Evolutionary conservation across 1,140 invertebrate species (phyloP), one percentile per base, ranked within the genome.

Genomic region (Magallana ariakensis): DNA sequence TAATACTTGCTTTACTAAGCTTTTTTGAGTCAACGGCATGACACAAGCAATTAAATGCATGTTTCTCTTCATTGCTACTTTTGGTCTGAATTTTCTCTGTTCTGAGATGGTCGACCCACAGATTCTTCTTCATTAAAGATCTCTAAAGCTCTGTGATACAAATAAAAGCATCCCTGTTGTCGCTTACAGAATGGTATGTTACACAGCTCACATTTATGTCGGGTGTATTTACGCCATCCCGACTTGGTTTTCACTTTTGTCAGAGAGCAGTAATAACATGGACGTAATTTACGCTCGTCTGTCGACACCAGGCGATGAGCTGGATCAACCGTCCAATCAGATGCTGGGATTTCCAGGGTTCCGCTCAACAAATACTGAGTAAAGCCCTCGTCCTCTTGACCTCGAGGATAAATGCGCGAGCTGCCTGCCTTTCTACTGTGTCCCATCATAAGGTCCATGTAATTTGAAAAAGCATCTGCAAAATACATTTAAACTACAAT

Each of bases 181-280:
- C 55, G 57, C 55, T 84, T 84, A 84, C 82, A 84, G 15, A 84
- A 56, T 9, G 82, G 82, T 19, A 84, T 60, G 58, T 84, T 60
- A 16, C 82, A 84, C 22, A 60, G 15, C 10, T 84, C 57, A 84
- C 82, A 84, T 26, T 60, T 84, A 26, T 57, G 55, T 33, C 82
- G 57, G 4, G 82, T 84, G 26, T 57, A 84, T 19, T 58, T 60
- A 22, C 82, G 57, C 82, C 82, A 84, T 6, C 82, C 82, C 2
- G 82, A 84, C 26, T 84, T 84, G 0, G 82, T 84, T 60, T 84
- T 84, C 55, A 84, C 56, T 84, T 84, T 84, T 2, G 55, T 58
- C 5, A 84, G 10, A 8, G 55, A 46, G 19, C 82, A 84, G 16
- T 58, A 84, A 33, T 56, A 54, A 60, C 82, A 84, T 0, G 55